Conservation (phyloP, 1,140 invertebrate genomes). For the Drosophila cardini region DNA sequence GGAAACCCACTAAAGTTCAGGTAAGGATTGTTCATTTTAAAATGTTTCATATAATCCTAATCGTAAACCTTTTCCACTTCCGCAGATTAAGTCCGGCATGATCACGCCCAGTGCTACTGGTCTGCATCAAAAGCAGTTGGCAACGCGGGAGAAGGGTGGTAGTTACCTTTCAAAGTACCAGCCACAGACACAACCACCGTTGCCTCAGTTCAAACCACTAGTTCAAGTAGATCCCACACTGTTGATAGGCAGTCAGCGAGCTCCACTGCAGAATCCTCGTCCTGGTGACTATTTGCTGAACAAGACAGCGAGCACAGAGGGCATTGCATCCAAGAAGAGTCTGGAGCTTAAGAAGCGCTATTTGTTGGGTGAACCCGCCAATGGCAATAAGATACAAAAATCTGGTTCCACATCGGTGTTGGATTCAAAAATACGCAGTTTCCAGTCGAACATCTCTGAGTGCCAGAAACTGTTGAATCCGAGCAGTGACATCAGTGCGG, state of each 20-base stretch:
- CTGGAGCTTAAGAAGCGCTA: slow-evolving; percentile 94
- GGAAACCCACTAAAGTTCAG: slow-evolving; percentile 87
- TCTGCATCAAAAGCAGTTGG: slow-evolving; percentile 67
- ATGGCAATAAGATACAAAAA: slow-evolving; percentile 89
- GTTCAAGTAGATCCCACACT: slow-evolving; percentile 84
- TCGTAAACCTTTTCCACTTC: not conserved
- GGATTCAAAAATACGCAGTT: slow-evolving; percentile 92
- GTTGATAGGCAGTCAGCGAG: slow-evolving; percentile 65
- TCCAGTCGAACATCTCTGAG: slow-evolving; percentile 94
- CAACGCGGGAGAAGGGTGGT: slow-evolving; percentile 60
- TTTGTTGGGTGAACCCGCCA: slow-evolving; percentile 87
- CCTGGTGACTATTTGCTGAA: slow-evolving; percentile 91
- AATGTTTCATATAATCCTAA: not conserved
- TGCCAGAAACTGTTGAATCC: slow-evolving; percentile 94
- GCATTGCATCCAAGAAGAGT: slow-evolving; percentile 93
- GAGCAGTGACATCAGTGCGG: slow-evolving; percentile 89
- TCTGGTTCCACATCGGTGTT: slow-evolving; percentile 94
- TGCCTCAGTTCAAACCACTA: slow-evolving; percentile 86
- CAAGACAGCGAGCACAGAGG: slow-evolving; percentile 93
- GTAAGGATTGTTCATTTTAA: slow-evolving; percentile 78
- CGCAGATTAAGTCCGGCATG: slow-evolving; percentile 74
- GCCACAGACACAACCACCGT: slow-evolving; percentile 79
- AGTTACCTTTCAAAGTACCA: slow-evolving; percentile 80
- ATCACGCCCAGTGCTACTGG: slow-evolving; percentile 62
- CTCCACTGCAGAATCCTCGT: slow-evolving; percentile 85